A percentile compares a stretch with the other conserved stretches of the same genome.
Evolutionary conservation across 2,797 vertebrate genomes (phyloP).

Genomic region (Melanotaenia maccullochi): DNA sequence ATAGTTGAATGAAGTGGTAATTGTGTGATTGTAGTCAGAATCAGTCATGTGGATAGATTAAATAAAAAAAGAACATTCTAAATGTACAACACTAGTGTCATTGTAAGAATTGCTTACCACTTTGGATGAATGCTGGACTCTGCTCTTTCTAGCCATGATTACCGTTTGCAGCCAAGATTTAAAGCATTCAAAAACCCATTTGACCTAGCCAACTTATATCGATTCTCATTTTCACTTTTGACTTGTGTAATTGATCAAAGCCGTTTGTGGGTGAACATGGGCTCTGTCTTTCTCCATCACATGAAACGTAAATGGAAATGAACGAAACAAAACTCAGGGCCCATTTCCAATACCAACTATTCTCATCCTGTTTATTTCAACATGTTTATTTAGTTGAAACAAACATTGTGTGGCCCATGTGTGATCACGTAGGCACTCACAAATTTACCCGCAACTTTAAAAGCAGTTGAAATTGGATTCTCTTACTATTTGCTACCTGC

Average conservation of each 20-base stretch:
- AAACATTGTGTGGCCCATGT: not conserved
- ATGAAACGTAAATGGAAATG: not conserved
- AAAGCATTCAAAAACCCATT: constrained; percentile 31
- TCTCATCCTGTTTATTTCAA: not conserved
- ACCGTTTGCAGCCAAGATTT: constrained; percentile 11
- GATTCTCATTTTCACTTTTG: constrained; percentile 27
- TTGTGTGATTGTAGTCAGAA: not conserved
- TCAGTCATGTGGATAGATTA: not conserved
- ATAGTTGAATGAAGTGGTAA: not conserved
- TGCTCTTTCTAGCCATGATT: constrained; percentile 10
- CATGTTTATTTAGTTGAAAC: not conserved
- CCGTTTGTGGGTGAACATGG: not conserved
- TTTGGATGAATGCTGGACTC: constrained; percentile 1
- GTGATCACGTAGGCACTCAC: not conserved
- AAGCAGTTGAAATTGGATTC: not conserved
- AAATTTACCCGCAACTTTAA: not conserved
- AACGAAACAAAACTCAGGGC: not conserved
- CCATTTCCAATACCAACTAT: not conserved
- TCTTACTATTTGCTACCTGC: not conserved
- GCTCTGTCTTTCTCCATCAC: not conserved
- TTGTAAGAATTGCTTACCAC: not conserved
- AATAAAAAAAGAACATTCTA: not conserved
- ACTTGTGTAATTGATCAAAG: constrained; percentile 31
- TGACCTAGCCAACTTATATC: constrained; percentile 27
- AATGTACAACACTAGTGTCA: not conserved